A percentile compares a stretch with the other conserved stretches of the same genome.
These are phyloP conservation scores for Sorex maritimensis DNA, from an alignment of 2,797 vertebrate species.

Conservation along the genomic window DNA sequence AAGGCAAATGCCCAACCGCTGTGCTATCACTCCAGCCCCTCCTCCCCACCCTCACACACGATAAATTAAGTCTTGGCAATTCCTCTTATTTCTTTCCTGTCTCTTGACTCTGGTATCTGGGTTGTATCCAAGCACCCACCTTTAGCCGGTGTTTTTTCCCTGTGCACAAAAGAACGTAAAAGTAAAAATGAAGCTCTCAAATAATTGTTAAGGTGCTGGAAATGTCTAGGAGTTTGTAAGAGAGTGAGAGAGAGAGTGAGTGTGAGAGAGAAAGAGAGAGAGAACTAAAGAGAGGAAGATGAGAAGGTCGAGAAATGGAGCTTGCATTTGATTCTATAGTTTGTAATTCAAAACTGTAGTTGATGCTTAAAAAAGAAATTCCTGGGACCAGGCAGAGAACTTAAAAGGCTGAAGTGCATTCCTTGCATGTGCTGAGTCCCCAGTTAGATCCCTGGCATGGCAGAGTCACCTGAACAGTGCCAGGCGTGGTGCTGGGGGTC, in stretches of 20 bases:
- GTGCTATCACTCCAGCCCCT: too few relatives aligned
- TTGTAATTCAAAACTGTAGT: not conserved
- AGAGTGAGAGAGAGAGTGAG: accelerated
- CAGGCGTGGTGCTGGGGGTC: too few relatives aligned
- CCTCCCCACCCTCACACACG: too few relatives aligned
- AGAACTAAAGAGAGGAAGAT: accelerated
- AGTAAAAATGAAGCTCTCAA: conserved; percentile 22
- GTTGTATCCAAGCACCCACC: not conserved
- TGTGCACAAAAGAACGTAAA: not conserved
- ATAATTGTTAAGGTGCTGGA: conserved; percentile 17
- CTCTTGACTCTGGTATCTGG: not conserved
- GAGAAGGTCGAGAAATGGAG: not conserved
- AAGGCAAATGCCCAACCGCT: too few relatives aligned
- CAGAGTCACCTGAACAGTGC: too few relatives aligned
- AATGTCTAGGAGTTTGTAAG: conserved; percentile 2
- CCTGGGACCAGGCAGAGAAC: not conserved
- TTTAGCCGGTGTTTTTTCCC: too few relatives aligned
- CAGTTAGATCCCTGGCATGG: too few relatives aligned
- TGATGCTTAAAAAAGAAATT: not conserved
- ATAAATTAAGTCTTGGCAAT: not conserved
- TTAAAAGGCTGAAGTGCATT: too few relatives aligned
- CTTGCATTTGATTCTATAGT: too few relatives aligned
- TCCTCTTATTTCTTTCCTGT: not conserved
- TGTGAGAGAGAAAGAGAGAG: accelerated
- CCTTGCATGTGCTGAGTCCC: too few relatives aligned